These are phyloP conservation scores for Pollenia angustigena DNA, from an alignment of 2,888 invertebrate genomes.

Conservation along the genomic window DNA sequence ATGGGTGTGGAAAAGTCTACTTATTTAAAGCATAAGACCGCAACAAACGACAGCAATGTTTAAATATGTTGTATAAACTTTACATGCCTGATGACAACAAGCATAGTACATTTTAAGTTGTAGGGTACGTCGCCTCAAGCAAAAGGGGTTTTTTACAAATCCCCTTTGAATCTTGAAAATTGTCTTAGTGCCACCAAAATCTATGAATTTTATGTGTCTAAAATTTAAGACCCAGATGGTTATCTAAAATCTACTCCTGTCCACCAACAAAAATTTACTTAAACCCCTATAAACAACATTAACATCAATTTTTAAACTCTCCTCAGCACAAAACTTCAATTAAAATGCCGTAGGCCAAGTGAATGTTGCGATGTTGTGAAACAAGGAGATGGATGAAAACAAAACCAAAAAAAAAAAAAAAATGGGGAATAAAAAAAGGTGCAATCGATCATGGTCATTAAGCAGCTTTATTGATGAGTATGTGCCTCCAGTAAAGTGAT, in stretches of 20 bases:
- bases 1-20: conserved; percentile 66
- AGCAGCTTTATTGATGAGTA: conserved; percentile 77
- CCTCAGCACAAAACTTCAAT: conserved; percentile 66
- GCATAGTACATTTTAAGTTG: not conserved
- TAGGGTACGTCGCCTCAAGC: not conserved
- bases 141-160: not conserved
- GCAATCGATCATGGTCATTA: conserved; percentile 83
- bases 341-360: conserved; percentile 71
- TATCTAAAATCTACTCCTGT: not conserved
- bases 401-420: conserved; percentile 22
- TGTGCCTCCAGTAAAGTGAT: conserved; percentile 74
- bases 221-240: too few relatives aligned
- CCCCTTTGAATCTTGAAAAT: too few relatives aligned
- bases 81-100: conserved; percentile 54
- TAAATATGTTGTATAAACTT: conserved; percentile 48
- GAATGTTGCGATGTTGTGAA: conserved; percentile 60
- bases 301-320: conserved; percentile 62
- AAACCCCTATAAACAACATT: conserved; percentile 59
- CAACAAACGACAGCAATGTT: conserved; percentile 51
- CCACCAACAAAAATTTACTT: not conserved
- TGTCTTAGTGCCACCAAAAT: too few relatives aligned
- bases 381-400: conserved; percentile 44
- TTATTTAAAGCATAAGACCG: conserved; percentile 57
- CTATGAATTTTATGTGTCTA: too few relatives aligned
- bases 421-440: conserved; percentile 75